phyloP scores from a whole-genome alignment of 2,113 vertebrate species.

The Psettodes erumei region DNA sequence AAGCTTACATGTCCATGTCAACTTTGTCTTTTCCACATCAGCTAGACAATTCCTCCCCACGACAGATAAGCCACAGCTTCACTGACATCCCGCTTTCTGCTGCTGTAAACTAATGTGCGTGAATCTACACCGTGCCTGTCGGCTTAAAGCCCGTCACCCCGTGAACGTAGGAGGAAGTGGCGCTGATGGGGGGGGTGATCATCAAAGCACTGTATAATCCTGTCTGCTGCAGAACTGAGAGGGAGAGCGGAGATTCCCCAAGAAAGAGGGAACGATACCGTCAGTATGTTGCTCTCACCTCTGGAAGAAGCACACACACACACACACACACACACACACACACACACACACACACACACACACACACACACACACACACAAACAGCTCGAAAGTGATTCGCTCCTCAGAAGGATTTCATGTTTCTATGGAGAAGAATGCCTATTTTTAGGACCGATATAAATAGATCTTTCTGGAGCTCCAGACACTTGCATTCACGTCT shows the following conservation, averaged over 20 bases:
- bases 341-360: slow-evolving; percentile 5
- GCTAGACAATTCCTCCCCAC: neutral
- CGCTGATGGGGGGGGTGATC: neutral
- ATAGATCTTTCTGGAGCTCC: slow-evolving; percentile 74
- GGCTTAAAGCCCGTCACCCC: slow-evolving; percentile 34
- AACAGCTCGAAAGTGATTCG: slow-evolving; percentile 57
- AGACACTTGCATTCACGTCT: slow-evolving; percentile 58
- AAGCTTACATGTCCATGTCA: neutral
- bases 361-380: too few relatives aligned
- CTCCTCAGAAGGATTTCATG: slow-evolving; percentile 75
- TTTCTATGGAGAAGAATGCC: slow-evolving; percentile 80
- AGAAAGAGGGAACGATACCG: slow-evolving; percentile 53
- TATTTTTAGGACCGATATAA: slow-evolving; percentile 80
- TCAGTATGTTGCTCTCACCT: slow-evolving; percentile 53
- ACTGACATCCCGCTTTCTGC: slow-evolving; percentile 2
- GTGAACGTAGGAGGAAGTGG: slow-evolving; percentile 27
- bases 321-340: neutral
- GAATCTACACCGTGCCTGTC: slow-evolving; percentile 10
- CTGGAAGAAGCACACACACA: slow-evolving; percentile 30
- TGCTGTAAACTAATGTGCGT: slow-evolving; percentile 43
- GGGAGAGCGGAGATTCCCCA: slow-evolving; percentile 54
- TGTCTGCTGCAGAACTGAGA: slow-evolving; percentile 54
- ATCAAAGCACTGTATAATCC: slow-evolving; percentile 64
- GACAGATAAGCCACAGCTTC: slow-evolving; percentile 20
- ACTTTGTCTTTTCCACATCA: neutral